Evolutionary conservation across 2,888 invertebrate genomes (phyloP), one percentile per base, ranked within the genome.

Genomic region (Amorpha juglandis): DNA sequence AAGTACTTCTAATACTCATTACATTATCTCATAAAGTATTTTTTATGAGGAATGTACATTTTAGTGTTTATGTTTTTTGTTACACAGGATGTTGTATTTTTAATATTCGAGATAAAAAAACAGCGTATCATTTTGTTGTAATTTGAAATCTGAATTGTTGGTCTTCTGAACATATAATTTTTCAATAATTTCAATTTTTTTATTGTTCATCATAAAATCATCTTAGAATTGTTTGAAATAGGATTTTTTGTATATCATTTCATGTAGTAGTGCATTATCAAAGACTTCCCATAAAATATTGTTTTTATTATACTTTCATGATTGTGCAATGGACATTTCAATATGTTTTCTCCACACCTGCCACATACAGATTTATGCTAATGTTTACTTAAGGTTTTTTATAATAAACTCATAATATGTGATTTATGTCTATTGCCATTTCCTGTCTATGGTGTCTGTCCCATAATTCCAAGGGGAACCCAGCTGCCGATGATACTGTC

Each of bases 401-500:
- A 11, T 38, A 19, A 58, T 58, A 42, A 16, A 58, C 12, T 42
- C 0, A 42, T 58, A 38, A 6, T 21, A 16, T 42, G 6, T 9
- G 33, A 33, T 62, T 38, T 38, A 68, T 33, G 65, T n/a, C n/a
- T 71, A 67, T 71, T 66, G 69, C 74, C 73, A 73, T 72, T 73
- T 77, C 77, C 77, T 77, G 78, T 67, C 65, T 55, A 63, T 33
- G 12, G 19, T 38, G 16, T 38, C 62, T 63, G 51, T 52, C 52
- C 62, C 65, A 63, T 68, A 64, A 70, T 70, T 73, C 69, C 71
- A 62, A 65, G 66, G 70, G 74, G 67, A 70, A 66, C 71, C 62
- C 67, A 66, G 70, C 71, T 69, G 70, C 63, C 70, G 67, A 45
- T 72, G 77, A 78, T 74, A 73, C 68, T 78, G 76, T 78, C 77